Evolutionary conservation across 2,113 vertebrate species (phyloP).

Genomic region (Eublepharis macularius): DNA sequence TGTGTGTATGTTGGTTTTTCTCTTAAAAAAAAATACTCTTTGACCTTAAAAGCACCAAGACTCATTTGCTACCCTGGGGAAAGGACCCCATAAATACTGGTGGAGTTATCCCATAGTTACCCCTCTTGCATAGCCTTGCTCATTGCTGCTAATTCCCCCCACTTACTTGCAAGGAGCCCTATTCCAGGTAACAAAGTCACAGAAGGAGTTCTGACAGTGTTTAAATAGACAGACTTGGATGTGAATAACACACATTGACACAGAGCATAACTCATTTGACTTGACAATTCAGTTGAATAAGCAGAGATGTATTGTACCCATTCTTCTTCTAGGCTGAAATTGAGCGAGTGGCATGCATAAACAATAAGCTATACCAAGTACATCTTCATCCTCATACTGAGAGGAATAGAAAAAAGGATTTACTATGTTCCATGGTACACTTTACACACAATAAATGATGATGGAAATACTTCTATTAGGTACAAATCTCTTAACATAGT

Average conservation of each 20-base stretch:
- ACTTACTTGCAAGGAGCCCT: too few species aligned
- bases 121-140: too few species aligned
- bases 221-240: neutral
- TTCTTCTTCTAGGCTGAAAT: neutral
- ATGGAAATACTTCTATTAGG: neutral
- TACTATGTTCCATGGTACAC: neutral
- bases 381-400: neutral
- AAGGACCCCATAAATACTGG: too few species aligned
- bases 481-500: neutral
- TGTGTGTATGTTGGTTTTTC: too few species aligned
- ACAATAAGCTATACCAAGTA: neutral
- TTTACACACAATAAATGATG: neutral
- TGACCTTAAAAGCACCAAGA: too few species aligned
- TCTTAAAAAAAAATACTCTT: too few species aligned
- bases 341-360: neutral
- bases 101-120: too few species aligned
- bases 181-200: too few species aligned
- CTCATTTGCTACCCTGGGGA: too few species aligned
- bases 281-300: neutral
- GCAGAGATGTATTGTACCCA: neutral
- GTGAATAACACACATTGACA: neutral
- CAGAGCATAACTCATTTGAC: neutral
- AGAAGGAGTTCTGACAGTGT: neutral
- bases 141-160: too few species aligned
- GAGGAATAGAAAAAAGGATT: neutral